Conservation (phyloP, 2,797 vertebrate genomes). For the Mastacembelus armatus region DNA sequence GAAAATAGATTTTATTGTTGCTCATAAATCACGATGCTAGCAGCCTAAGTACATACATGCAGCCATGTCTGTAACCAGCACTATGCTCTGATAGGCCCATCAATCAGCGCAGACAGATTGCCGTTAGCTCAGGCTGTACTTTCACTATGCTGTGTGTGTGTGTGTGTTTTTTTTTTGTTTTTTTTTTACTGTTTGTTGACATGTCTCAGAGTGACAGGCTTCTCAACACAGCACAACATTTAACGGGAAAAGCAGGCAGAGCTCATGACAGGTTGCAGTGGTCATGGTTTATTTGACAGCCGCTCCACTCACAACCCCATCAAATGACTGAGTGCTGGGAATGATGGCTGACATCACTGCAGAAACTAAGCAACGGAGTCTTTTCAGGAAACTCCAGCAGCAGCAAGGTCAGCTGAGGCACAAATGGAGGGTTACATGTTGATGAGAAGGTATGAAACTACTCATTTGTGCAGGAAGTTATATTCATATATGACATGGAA, state of each 20-base stretch:
- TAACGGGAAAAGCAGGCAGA: slow-evolving; percentile 47
- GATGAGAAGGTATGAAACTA: neutral
- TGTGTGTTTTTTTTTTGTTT: slow-evolving; percentile 9
- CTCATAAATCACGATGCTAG: slow-evolving; percentile 26
- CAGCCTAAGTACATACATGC: slow-evolving; percentile 12
- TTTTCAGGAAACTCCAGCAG: slow-evolving; percentile 18
- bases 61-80: slow-evolving; percentile 18
- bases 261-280: slow-evolving; percentile 68
- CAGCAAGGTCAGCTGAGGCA: slow-evolving; percentile 3
- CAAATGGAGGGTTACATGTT: neutral
- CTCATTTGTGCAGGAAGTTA: neutral
- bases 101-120: slow-evolving; percentile 47
- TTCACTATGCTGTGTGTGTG: slow-evolving; percentile 15
- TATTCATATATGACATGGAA: no score
- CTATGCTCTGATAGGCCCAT: slow-evolving; percentile 48
- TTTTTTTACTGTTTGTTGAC: slow-evolving; percentile 4
- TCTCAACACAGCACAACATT: slow-evolving; percentile 60
- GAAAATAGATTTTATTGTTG: slow-evolving; percentile 16
- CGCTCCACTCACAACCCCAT: slow-evolving; percentile 25
- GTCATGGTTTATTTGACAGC: slow-evolving; percentile 75
- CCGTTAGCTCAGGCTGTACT: slow-evolving; percentile 37
- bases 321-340: slow-evolving; percentile 29
- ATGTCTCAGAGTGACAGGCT: slow-evolving; percentile 60
- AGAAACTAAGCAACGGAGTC: slow-evolving; percentile 27
- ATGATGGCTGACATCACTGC: slow-evolving; percentile 36